A percentile compares a stretch with the other conserved stretches of the same genome.
Conservation (phyloP, 2,888 invertebrate species). For the Thymelicus acteon region DNA sequence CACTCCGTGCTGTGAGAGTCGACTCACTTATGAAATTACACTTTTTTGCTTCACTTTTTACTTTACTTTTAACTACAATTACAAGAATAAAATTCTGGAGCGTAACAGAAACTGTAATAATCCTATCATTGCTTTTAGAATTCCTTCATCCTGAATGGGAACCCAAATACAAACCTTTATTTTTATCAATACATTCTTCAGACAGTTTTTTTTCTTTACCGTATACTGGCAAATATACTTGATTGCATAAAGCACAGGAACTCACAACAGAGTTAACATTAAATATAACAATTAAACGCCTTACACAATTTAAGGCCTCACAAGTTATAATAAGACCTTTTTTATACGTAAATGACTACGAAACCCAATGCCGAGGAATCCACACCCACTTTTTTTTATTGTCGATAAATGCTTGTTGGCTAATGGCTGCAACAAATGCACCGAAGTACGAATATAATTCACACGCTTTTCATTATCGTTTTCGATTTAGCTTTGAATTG, state of each 20-base stretch:
- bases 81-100: slow-evolving; percentile 24
- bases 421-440: slow-evolving; percentile 24
- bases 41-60: slow-evolving; percentile 20
- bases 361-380: background rate
- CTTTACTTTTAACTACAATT: slow-evolving; percentile 22
- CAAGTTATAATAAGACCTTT: background rate
- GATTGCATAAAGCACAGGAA: no score
- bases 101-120: slow-evolving; percentile 18
- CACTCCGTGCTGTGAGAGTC: slow-evolving; percentile 14
- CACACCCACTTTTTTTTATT: slow-evolving; percentile 1
- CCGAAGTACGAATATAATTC: slow-evolving; percentile 20
- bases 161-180: background rate
- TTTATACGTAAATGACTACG: background rate
- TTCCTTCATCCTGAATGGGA: background rate
- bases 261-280: no score
- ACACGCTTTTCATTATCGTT: slow-evolving; percentile 21
- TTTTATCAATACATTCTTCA: no score
- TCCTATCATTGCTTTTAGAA: slow-evolving; percentile 10
- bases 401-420: slow-evolving; percentile 22
- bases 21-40: slow-evolving; percentile 25
- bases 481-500: slow-evolving; percentile 16
- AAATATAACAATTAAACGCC: no score
- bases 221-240: no score
- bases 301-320: background rate
- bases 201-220: no score